Evolutionary conservation across 1,140 invertebrate species (phyloP), one percentile per base, ranked within the genome.

Genomic region (Papilio machaon): DNA sequence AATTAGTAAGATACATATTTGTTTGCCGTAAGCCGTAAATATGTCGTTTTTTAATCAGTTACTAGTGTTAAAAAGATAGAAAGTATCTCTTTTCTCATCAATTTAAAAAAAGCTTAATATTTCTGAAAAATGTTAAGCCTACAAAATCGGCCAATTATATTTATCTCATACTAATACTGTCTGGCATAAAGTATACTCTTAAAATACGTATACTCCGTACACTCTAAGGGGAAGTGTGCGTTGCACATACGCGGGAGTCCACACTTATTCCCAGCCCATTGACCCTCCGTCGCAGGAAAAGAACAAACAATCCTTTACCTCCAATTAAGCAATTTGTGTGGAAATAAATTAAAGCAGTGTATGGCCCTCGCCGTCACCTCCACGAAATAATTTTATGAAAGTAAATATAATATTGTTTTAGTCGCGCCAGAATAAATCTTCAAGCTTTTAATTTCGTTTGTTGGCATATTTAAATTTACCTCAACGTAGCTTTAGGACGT

Each of bases 241-340:
- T 49, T n/a, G 30, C n/a, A 11, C 54, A 79, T 67, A 64, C 43
- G 38, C 6, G 15, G 43, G 54, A 64, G 10, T 67, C 79, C 30
- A 11, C 49, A 74, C 52, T 78, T 79, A 52, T 75, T 77, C 49
- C 38, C 52, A 30, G 74, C 19, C 38, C 79, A 82, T 64, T 83
- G 82, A 73, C 73, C 85, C 67, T 83, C 67, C 76, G 79, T 79
- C 74, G 76, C 80, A 81, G 80, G 81, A 86, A 83, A 79, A 85
- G 79, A 83, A 82, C 83, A 83, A 88, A 88, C 81, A 86, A 86
- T 84, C 83, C 86, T 82, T 88, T 88, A 83, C 84, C 86, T 85
- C 82, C 86, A 88, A 88, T 88, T 88, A 86, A 86, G 86, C 86
- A 88, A 88, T 88, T 88, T 88, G 84, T 84, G 85, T 85, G 84